Base-by-base conservation (phyloP, 1,140 invertebrate genomes). In the Tetramorium alpestre region DNA sequence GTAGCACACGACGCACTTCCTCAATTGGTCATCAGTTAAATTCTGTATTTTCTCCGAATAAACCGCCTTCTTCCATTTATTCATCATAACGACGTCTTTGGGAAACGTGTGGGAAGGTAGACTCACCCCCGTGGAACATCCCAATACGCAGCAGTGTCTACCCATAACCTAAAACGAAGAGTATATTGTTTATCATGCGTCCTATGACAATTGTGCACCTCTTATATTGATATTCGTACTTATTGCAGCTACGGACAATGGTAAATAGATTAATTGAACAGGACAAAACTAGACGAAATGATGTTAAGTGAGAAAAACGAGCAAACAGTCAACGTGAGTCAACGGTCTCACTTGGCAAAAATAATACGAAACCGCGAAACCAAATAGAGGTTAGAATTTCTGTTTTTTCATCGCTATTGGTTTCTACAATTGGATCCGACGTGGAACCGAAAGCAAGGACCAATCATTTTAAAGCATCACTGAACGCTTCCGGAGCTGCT, bases 1-100 rank as follows among this genome's bases (percentile, higher is more conserved):
- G 22, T 86, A 86, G 38, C 85, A 86, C 5, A 86, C 77, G 16
- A 75, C 80, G 2, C 62, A 84, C 28, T 75, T 84, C 49, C 54
- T 84, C 8, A 84, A 38, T 38, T 84, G 64, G 4, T 84, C 80
- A 1, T 84, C 41, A 1, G 41, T 73, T 5, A 84, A n/a, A 6
- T 47, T 18, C 3, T 13, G 18, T 49, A 73, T 84, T 6, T 47
- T 84, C 13, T 60, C 62, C 0, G 80, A 84, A n/a, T 73, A 49
- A 73, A 84, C 11, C 16, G 80, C 80, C 28, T 47, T 75, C 5
- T n/a, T 84, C 80, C 80, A 84, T 22, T 75, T 84, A 33, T 75
- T 49, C 69, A 73, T 47, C 69, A 84, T 47, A 0, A 18, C 18
- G 8, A 4, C 11, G 6, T 84, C 44, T 49, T 84, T 84, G 41